Conservation (phyloP, 1,140 invertebrate genomes). For the Bombus terrestris region DNA sequence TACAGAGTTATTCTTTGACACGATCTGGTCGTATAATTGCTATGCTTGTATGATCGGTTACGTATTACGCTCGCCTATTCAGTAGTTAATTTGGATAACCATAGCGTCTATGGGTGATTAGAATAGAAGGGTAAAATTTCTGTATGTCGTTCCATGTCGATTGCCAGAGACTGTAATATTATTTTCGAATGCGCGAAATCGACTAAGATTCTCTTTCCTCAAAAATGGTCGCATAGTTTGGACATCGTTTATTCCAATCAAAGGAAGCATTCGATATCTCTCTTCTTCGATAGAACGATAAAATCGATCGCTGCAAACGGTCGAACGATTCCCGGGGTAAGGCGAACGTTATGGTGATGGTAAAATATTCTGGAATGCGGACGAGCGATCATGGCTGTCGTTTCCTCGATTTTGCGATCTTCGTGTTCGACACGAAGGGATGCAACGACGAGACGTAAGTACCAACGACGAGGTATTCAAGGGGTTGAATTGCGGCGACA, state of each 20-base stretch:
- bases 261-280: not conserved
- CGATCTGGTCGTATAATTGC: too few relatives aligned
- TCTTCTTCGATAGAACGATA: not conserved
- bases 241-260: not conserved
- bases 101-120: too few relatives aligned
- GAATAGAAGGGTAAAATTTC: too few relatives aligned
- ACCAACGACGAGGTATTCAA: conserved; percentile 64
- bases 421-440: conserved; percentile 40
- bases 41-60: too few relatives aligned
- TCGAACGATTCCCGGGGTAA: not conserved
- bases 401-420: conserved; percentile 53
- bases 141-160: too few relatives aligned
- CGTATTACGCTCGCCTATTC: too few relatives aligned
- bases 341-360: not conserved
- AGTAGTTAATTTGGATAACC: too few relatives aligned
- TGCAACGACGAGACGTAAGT: conserved; percentile 40
- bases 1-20: too few relatives aligned
- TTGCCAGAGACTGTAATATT: too few relatives aligned
- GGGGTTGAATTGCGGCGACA: conserved; percentile 63
- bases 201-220: not conserved
- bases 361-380: conserved; percentile 66
- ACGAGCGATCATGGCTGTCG: conserved; percentile 64
- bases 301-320: not conserved
- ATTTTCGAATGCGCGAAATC: too few relatives aligned
- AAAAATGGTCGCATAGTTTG: not conserved